Evolutionary conservation across 2,113 vertebrate species (phyloP), one percentile per base, ranked within the genome.

Genomic region (Anguilla japonica): DNA sequence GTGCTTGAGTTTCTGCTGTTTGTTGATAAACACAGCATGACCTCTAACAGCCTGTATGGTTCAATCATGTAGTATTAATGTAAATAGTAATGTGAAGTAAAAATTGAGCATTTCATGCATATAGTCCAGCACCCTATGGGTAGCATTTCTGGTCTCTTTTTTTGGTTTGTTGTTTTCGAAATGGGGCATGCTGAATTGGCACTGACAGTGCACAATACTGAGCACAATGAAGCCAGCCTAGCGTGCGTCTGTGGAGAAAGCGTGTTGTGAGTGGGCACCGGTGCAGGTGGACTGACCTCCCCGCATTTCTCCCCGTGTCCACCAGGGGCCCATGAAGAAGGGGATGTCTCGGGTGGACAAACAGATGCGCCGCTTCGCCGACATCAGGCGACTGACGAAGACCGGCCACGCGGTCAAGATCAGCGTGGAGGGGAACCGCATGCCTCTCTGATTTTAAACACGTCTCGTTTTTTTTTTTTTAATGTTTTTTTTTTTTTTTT

Each of bases 371-470:
- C 96, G 98, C 87, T 97, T 99, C 88, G 96, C 97, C 9, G 98
- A 99, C 93, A 98, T 98, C 93, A 97, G 97, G 82, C 97, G 98
- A 91, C 95, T 98, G 93, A 98, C 96, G 84, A 98, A 98, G 94
- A 94, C 97, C 0, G 97, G 97, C 50, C 98, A 98, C 22, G 98
- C 98, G 1, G 98, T 99, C 53, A 99, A 99, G 93, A 99, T 99
- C 96, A 99, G 98, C 92, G 98, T 99, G 80, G 97, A 99, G 89
- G 98, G 98, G 18, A 99, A 99, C 95, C 96, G 97, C 91, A 99
- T 99, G 98, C 98, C 98, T 0, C 97, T 99, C 95, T 99, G 96
- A 99, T 96, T 89, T 92, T 92, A 81, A 18, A 50, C 22, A 2
- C 5, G 14, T 63, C 75, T 85, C 78, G 26, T 86, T 82, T 86